These are phyloP conservation scores for Dysmachus trigonus DNA, from an alignment of 2,888 invertebrate genomes.

Conservation along the genomic window DNA sequence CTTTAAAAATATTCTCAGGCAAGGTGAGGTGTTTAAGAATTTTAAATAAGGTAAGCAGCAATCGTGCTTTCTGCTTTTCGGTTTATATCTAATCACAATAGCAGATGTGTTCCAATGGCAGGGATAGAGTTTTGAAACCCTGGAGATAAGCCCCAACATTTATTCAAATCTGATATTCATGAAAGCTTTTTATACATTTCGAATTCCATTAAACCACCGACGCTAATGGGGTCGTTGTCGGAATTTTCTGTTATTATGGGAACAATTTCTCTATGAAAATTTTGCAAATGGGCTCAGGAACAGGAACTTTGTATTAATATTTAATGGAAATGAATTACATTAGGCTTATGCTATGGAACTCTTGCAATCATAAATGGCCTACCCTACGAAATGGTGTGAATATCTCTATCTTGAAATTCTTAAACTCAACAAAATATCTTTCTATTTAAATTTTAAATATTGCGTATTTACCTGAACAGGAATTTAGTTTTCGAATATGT, in stretches of 20 bases:
- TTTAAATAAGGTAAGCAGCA: neutral
- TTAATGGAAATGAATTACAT: neutral
- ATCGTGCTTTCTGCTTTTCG: neutral
- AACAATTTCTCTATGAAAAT: neutral
- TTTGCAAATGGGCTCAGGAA: neutral
- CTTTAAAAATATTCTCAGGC: neutral
- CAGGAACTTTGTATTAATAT: neutral
- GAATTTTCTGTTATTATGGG: neutral
- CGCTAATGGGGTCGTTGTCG: conserved; percentile 9
- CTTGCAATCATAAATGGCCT: neutral
- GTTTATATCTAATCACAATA: neutral
- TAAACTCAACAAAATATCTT: neutral
- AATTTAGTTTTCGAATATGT: too few species aligned
- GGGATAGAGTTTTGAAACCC: neutral
- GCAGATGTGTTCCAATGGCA: neutral
- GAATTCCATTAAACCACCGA: neutral
- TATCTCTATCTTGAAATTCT: neutral
- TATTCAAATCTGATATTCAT: conserved; percentile 24
- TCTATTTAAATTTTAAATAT: neutral
- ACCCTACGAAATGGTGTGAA: too few species aligned
- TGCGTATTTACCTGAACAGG: too few species aligned
- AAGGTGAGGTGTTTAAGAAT: neutral
- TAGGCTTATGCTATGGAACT: neutral
- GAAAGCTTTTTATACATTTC: conserved; percentile 7
- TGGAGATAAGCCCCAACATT: neutral